phyloP scores from a whole-genome alignment of 2,888 invertebrate species.

The Brenthis daphne region DNA sequence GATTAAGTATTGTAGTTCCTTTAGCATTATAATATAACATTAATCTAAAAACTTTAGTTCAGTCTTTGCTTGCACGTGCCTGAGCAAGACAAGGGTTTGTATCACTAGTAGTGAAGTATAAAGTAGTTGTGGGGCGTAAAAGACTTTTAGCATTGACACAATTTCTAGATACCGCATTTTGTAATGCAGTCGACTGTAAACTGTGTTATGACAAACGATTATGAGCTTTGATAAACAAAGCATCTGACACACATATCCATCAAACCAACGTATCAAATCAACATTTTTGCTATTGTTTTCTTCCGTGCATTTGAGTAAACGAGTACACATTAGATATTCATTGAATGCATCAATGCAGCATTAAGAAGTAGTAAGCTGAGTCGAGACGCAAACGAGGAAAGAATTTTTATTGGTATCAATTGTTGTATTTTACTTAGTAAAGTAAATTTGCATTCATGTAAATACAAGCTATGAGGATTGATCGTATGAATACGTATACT shows the following conservation, averaged over 20 bases:
- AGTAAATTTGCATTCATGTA: not conserved
- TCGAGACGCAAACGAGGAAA: slow-evolving; percentile 56
- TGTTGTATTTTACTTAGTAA: slow-evolving; percentile 43
- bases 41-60: no score
- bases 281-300: slow-evolving; percentile 32
- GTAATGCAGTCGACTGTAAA: slow-evolving; percentile 6
- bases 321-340: slow-evolving; percentile 67
- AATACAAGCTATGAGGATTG: not conserved
- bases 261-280: slow-evolving; percentile 18
- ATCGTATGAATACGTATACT: not conserved
- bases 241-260: slow-evolving; percentile 13
- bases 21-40: no score
- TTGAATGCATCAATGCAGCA: slow-evolving; percentile 56
- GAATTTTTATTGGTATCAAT: slow-evolving; percentile 72
- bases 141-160: slow-evolving; percentile 7
- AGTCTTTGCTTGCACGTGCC: no score
- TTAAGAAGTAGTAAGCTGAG: slow-evolving; percentile 17
- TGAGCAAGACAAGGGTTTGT: no score
- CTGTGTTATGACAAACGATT: not conserved
- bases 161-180: slow-evolving; percentile 1
- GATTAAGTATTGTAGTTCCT: no score
- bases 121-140: not conserved
- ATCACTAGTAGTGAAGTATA: not conserved
- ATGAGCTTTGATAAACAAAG: slow-evolving; percentile 15
- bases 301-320: slow-evolving; percentile 51